These are phyloP conservation scores for Lepidotrigona ventralis DNA, from an alignment of 1,140 invertebrate species.

Conservation along the genomic window DNA sequence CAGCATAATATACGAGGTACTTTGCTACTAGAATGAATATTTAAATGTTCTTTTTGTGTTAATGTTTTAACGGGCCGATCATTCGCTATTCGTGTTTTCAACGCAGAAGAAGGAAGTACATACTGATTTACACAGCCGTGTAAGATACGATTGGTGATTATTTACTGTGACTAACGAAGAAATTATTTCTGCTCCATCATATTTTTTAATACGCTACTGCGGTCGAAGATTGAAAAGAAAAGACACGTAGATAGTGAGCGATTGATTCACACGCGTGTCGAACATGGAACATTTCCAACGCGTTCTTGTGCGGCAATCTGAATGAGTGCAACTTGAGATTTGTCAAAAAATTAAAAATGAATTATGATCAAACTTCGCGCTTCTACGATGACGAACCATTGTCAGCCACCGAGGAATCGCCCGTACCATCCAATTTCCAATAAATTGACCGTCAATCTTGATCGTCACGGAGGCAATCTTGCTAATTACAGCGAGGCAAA, in stretches of 20 bases:
- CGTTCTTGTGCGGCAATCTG: not conserved
- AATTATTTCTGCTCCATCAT: not conserved
- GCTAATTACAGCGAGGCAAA: not conserved
- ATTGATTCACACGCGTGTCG: not conserved
- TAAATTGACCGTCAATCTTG: not conserved
- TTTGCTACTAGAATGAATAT: not conserved
- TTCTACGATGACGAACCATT: too few relatives aligned
- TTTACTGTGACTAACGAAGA: conserved; percentile 1
- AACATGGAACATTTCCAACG: not conserved
- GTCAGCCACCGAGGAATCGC: too few relatives aligned
- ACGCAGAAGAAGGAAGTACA: not conserved
- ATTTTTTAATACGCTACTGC: not conserved
- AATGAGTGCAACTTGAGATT: not conserved
- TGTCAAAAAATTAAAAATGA: not conserved
- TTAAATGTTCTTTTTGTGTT: not conserved
- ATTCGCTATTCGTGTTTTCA: not conserved
- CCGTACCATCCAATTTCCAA: not conserved
- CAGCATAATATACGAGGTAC: not conserved
- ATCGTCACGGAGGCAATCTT: not conserved
- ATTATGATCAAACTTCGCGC: too few relatives aligned
- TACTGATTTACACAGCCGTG: not conserved
- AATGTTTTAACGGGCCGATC: not conserved
- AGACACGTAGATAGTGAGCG: not conserved
- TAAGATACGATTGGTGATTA: not conserved
- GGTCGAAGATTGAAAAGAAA: not conserved